Percentiles rank a stretch among this genome's conserved stretches.
phyloP scores from a whole-genome alignment of 2,888 invertebrate genomes.

The Mesorhabditis belari region DNA sequence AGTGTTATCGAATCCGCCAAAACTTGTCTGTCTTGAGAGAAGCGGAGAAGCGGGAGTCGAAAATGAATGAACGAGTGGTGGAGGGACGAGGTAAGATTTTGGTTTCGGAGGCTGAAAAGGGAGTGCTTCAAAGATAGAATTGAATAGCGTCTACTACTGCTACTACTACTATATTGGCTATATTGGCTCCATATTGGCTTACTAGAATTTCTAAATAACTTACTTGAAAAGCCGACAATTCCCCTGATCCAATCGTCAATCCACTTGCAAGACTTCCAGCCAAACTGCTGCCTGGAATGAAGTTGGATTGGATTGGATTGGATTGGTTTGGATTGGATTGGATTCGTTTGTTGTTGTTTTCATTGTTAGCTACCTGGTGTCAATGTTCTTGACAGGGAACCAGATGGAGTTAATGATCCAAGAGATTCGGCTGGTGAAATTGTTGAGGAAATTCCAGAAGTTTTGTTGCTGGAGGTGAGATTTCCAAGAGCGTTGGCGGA shows the following conservation, averaged over 20 bases:
- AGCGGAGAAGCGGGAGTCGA: background rate
- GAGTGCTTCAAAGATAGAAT: too few relatives aligned
- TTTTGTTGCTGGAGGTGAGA: too few relatives aligned
- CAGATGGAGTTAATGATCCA: background rate
- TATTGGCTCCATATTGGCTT: background rate
- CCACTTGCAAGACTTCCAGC: background rate
- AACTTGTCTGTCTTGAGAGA: background rate
- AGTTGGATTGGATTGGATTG: background rate
- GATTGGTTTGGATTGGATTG: background rate
- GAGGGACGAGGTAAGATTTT: background rate
- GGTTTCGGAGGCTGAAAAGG: background rate
- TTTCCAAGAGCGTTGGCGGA: too few relatives aligned
- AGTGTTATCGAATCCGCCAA: background rate
- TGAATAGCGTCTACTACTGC: too few relatives aligned
- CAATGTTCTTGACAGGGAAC: background rate
- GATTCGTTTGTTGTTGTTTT: background rate
- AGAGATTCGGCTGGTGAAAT: background rate
- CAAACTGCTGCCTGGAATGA: background rate
- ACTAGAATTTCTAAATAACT: slow-evolving; percentile 1
- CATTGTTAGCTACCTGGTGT: background rate
- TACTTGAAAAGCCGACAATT: slow-evolving; percentile 25
- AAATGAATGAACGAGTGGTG: background rate
- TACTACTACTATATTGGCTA: background rate
- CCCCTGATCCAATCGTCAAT: slow-evolving; percentile 19
- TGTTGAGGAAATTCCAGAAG: background rate